These are phyloP conservation scores for Sylvietta virens DNA, from an alignment of 2,113 vertebrate genomes.

Conservation along the genomic window DNA sequence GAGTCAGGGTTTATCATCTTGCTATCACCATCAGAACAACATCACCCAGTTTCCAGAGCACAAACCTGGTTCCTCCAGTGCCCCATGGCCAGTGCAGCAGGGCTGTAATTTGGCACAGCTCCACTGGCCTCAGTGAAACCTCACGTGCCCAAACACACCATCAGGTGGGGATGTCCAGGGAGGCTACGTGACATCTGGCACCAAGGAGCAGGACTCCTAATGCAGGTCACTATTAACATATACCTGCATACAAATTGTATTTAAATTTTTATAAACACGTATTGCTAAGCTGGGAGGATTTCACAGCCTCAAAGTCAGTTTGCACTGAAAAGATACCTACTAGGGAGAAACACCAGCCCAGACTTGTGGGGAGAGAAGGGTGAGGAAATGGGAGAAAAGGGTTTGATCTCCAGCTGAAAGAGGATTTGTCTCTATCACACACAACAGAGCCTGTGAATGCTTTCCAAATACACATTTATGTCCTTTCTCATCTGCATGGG, in stretches of 20 bases:
- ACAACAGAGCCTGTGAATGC: not conserved
- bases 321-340: accelerated
- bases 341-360: not conserved
- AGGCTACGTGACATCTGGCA: not conserved
- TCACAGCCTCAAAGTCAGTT: not conserved
- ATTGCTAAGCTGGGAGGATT: accelerated
- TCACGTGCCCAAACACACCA: not conserved
- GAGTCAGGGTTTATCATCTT: not conserved
- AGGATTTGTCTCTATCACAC: not conserved
- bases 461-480: not conserved
- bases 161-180: not conserved
- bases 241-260: not conserved
- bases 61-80: not conserved
- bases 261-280: accelerated
- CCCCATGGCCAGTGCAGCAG: not conserved
- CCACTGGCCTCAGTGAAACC: not conserved
- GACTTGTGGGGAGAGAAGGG: not conserved
- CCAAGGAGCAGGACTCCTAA: not conserved
- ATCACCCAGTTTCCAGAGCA: not conserved
- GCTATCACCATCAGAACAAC: not conserved
- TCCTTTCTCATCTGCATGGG: accelerated
- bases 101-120: not conserved
- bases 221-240: not conserved
- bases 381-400: not conserved
- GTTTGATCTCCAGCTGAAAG: not conserved